A percentile compares a stretch with the other conserved stretches of the same genome.
Evolutionary conservation across 2,797 vertebrate genomes (phyloP).

Genomic region (Eulemur albifrons): DNA sequence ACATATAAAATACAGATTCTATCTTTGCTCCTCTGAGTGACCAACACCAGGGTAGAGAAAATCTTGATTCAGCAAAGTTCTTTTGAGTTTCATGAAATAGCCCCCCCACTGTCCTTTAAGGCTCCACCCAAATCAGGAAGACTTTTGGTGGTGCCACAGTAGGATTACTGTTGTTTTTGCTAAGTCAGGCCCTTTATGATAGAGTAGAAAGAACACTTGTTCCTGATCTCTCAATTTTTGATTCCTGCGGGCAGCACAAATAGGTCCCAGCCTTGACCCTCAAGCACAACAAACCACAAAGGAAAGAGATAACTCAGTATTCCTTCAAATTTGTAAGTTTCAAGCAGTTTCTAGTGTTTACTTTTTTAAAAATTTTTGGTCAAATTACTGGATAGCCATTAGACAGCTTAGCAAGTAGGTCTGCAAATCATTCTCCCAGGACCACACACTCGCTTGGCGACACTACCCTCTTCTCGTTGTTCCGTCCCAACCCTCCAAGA

Average conservation of each 20-base stretch:
- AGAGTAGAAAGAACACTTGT: conserved; percentile 34
- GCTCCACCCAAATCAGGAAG: conserved; percentile 5
- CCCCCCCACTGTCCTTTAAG: neutral
- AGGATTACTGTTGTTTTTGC: conserved; percentile 44
- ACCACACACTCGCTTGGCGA: neutral
- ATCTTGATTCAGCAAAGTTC: conserved; percentile 44
- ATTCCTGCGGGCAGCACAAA: conserved; percentile 32
- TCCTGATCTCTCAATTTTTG: conserved; percentile 62
- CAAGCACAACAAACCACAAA: neutral
- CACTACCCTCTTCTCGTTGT: neutral
- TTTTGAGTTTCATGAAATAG: neutral
- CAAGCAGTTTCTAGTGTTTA: neutral
- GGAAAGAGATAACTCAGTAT: neutral
- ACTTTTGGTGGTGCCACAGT: neutral
- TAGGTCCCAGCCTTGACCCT: neutral
- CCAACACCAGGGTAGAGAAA: neutral
- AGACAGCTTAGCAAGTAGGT: neutral
- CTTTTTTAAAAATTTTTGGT: neutral
- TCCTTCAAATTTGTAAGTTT: neutral
- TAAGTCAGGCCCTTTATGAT: conserved; percentile 51
- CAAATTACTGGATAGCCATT: neutral
- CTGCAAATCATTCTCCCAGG: neutral
- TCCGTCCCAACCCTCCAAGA: neutral
- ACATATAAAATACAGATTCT: neutral
- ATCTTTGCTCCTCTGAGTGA: neutral